A percentile compares a stretch with the other conserved stretches of the same genome.
Evolutionary conservation across 2,888 invertebrate genomes (phyloP).

Genomic region (Anticlea derivata): DNA sequence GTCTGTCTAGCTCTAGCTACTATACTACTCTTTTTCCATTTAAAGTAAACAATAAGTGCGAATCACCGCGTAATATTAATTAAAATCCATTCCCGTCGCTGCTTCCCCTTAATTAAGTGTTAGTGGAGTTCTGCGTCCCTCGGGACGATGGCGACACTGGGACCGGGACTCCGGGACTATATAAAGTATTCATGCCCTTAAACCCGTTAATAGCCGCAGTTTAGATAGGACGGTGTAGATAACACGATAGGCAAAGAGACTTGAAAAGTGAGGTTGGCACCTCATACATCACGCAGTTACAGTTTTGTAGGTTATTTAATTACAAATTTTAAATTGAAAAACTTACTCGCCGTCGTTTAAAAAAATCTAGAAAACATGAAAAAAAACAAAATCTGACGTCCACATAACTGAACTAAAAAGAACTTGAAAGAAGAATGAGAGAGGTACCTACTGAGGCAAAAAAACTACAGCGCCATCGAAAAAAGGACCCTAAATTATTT

Average conservation of each 20-base stretch:
- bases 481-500: no score
- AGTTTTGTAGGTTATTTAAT: no score
- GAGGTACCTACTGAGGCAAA: no score
- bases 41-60: conserved; percentile 53
- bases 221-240: conserved; percentile 48
- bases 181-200: conserved; percentile 74
- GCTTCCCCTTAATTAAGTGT: conserved; percentile 77
- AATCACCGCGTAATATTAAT: conserved; percentile 69
- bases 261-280: background rate
- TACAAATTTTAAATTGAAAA: no score
- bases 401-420: no score
- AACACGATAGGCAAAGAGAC: conserved; percentile 2
- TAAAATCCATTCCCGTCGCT: conserved; percentile 71
- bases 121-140: conserved; percentile 69
- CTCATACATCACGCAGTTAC: no score
- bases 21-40: conserved; percentile 52
- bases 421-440: no score
- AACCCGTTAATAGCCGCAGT: conserved; percentile 72
- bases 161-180: conserved; percentile 62
- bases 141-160: conserved; percentile 63
- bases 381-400: no score
- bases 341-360: no score
- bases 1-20: no score
- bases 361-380: no score
- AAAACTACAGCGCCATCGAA: no score